Percentiles rank a stretch among this genome's conserved stretches.
These are phyloP conservation scores for Phymorhynchus buccinoides DNA, from an alignment of 1,140 invertebrate genomes.

Conservation along the genomic window DNA sequence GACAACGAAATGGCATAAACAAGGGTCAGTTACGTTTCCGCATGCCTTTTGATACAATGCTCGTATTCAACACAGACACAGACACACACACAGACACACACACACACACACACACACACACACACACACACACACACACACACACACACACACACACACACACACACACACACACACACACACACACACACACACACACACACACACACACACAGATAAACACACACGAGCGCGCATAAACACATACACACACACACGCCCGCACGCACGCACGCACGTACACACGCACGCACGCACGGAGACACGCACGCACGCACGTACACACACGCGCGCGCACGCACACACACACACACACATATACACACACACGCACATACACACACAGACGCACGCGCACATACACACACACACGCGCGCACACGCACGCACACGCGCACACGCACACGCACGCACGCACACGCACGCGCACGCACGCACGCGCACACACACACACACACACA, in stretches of 20 bases:
- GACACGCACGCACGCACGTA: background rate
- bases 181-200: background rate
- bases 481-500: background rate
- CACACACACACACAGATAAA: no score
- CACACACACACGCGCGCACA: background rate
- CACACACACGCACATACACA: background rate
- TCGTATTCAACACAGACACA: background rate
- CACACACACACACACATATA: background rate
- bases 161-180: background rate
- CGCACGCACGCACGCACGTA: no score
- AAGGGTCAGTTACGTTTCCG: no score
- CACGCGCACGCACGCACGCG: background rate
- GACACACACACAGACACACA: background rate
- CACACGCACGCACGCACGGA: no score
- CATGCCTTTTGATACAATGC: background rate
- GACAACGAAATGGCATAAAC: no score
- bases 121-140: constrained; percentile 3
- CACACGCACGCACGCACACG: background rate
- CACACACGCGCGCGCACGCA: background rate
- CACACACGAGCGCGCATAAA: no score
- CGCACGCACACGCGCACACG: background rate
- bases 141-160: background rate
- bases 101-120: constrained; percentile 3
- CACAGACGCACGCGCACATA: no score
- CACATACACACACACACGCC: no score